Percentiles rank a stretch among this genome's conserved stretches.
Evolutionary conservation across 1,140 invertebrate species (phyloP).

Genomic region (Drosophila mayri): DNA sequence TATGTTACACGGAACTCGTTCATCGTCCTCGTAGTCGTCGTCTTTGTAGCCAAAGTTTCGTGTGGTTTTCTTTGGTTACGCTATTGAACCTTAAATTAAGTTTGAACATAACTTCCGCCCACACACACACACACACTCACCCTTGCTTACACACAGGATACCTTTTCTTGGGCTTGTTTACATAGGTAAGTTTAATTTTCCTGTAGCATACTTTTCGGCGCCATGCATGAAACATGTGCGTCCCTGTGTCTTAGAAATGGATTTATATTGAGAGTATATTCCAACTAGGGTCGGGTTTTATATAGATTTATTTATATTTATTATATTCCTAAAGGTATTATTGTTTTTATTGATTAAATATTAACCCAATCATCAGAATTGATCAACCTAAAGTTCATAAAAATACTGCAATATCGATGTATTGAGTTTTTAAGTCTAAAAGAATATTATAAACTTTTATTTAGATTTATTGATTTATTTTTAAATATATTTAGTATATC

Average conservation of each 20-base stretch:
- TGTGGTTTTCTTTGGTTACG: conserved; percentile 84
- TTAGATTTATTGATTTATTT: too few relatives aligned
- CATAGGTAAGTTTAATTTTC: conserved; percentile 85
- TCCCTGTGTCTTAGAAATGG: conserved; percentile 15
- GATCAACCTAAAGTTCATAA: too few relatives aligned
- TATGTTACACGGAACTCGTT: conserved; percentile 82
- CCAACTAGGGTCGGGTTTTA: too few relatives aligned
- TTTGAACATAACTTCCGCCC: conserved; percentile 82
- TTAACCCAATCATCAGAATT: too few relatives aligned
- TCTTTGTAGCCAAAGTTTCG: conserved; percentile 74
- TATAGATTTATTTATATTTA: too few relatives aligned
- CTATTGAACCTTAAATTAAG: conserved; percentile 85
- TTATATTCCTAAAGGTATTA: too few relatives aligned
- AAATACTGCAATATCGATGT: too few relatives aligned
- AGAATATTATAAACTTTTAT: too few relatives aligned
- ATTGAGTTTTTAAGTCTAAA: too few relatives aligned
- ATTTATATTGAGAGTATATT: not conserved
- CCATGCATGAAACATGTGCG: conserved; percentile 72
- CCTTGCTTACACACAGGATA: conserved; percentile 26
- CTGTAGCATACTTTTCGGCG: conserved; percentile 79
- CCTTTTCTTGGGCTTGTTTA: conserved; percentile 76
- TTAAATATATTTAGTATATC: too few relatives aligned
- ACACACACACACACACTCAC: conserved; percentile 26
- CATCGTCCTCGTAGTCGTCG: conserved; percentile 38
- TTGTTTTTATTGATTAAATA: too few relatives aligned